phyloP scores from a whole-genome alignment of 2,888 invertebrate species.

The Fragum fragum region DNA sequence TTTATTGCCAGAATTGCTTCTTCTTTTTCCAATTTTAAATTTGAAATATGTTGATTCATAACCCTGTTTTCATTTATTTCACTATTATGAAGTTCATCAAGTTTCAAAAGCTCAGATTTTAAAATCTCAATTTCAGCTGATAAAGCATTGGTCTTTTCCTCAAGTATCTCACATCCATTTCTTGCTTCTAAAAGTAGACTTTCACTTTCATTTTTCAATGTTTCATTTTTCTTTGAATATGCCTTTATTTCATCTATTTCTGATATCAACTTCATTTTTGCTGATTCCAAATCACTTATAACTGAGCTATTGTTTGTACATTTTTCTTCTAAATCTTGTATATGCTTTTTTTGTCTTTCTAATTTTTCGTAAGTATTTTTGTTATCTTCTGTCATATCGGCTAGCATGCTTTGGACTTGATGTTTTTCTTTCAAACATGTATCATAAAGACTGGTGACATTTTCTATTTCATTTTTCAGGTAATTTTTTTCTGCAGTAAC shows the following conservation, averaged over 20 bases:
- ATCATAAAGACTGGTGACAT: not conserved
- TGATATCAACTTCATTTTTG: not conserved
- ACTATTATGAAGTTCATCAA: not conserved
- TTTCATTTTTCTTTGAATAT: constrained; percentile 1
- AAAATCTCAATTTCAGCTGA: not conserved
- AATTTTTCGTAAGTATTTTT: not conserved
- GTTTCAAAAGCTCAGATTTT: not conserved
- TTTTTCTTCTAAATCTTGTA: not conserved
- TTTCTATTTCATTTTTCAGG: not conserved
- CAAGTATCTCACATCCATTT: not conserved
- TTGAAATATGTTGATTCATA: not conserved
- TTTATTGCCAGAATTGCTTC: not conserved
- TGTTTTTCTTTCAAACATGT: not conserved
- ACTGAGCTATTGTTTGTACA: not conserved
- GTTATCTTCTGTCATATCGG: not conserved
- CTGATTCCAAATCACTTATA: not conserved
- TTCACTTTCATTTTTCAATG: not conserved
- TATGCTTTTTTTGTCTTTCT: not conserved
- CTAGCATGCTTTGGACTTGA: not conserved
- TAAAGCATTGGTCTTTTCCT: not conserved
- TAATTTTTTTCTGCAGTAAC: not conserved
- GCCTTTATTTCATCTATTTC: not conserved
- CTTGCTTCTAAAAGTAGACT: not conserved
- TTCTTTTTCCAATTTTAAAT: not conserved
- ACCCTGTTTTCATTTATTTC: not conserved